These are phyloP conservation scores for Argyrosomus regius DNA, from an alignment of 2,797 vertebrate species.

Conservation along the genomic window DNA sequence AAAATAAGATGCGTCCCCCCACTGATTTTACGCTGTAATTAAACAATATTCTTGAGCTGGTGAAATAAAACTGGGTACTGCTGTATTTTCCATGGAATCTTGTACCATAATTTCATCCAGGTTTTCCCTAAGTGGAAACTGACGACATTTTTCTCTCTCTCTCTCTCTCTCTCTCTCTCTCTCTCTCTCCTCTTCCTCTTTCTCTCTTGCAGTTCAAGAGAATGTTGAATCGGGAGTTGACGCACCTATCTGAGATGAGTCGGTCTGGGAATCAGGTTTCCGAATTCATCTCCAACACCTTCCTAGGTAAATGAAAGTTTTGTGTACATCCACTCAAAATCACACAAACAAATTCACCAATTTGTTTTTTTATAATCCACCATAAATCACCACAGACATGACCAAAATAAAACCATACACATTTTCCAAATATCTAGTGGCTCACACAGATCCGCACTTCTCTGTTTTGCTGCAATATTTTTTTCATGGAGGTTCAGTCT, in stretches of 20 bases:
- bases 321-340: slow-evolving; percentile 20
- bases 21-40: slow-evolving; percentile 47
- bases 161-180: no score
- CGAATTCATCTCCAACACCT: slow-evolving; percentile 99
- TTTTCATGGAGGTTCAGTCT: slow-evolving; percentile 38
- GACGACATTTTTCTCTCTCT: slow-evolving; percentile 55
- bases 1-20: slow-evolving; percentile 30
- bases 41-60: slow-evolving; percentile 35
- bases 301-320: slow-evolving; percentile 93
- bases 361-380: neutral
- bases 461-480: slow-evolving; percentile 33
- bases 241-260: slow-evolving; percentile 99
- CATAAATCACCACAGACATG: neutral
- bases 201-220: slow-evolving; percentile 93
- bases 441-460: neutral
- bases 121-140: slow-evolving; percentile 72
- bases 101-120: slow-evolving; percentile 59
- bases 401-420: slow-evolving; percentile 1
- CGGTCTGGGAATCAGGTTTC: slow-evolving; percentile 99
- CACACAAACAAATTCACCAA: slow-evolving; percentile 10
- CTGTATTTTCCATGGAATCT: slow-evolving; percentile 61
- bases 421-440: neutral
- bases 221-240: slow-evolving; percentile 99
- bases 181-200: slow-evolving; percentile 2
- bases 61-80: slow-evolving; percentile 41